These are phyloP conservation scores for Paramuricea clavata DNA, from an alignment of 92 coral and sea anemone genomes.

Conservation along the genomic window DNA sequence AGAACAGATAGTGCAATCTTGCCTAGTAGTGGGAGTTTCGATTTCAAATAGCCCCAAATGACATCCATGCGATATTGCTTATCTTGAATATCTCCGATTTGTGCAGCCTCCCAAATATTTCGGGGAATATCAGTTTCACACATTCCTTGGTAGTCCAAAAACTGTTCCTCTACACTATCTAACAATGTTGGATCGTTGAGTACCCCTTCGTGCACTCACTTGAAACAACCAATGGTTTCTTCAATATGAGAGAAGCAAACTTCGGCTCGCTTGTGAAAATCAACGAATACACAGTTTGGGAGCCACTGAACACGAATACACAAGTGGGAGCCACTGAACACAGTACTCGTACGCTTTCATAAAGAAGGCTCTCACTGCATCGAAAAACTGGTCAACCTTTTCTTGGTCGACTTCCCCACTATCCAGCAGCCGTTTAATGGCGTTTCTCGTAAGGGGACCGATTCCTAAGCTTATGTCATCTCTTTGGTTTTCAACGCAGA, in stretches of 20 bases:
- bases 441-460: slow-evolving; percentile 23
- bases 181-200: slow-evolving; percentile 23
- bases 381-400: slow-evolving; percentile 39
- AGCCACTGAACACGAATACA: slow-evolving; percentile 56
- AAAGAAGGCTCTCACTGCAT: slow-evolving; percentile 60
- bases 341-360: slow-evolving; percentile 39
- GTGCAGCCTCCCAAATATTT: slow-evolving; percentile 43
- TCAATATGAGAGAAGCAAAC: slow-evolving; percentile 42
- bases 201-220: slow-evolving; percentile 25
- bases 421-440: slow-evolving; percentile 20
- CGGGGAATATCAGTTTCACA: slow-evolving; percentile 29
- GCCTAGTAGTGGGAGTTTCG: slow-evolving; percentile 36
- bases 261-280: slow-evolving; percentile 26
- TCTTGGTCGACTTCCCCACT: slow-evolving; percentile 27
- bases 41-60: slow-evolving; percentile 39
- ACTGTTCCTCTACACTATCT: slow-evolving; percentile 43
- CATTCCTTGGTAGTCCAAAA: slow-evolving; percentile 44
- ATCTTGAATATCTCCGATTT: slow-evolving; percentile 20
- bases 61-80: slow-evolving; percentile 53
- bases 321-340: slow-evolving; percentile 56
- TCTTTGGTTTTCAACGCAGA: slow-evolving; percentile 41
- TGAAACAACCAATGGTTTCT: slow-evolving; percentile 35
- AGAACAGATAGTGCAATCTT: slow-evolving; percentile 42
- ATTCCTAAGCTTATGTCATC: slow-evolving; percentile 35
- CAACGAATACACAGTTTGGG: slow-evolving; percentile 55